Evolutionary conservation across 92 coral and sea anemone species (phyloP).

Genomic region (Siderastrea radians): DNA sequence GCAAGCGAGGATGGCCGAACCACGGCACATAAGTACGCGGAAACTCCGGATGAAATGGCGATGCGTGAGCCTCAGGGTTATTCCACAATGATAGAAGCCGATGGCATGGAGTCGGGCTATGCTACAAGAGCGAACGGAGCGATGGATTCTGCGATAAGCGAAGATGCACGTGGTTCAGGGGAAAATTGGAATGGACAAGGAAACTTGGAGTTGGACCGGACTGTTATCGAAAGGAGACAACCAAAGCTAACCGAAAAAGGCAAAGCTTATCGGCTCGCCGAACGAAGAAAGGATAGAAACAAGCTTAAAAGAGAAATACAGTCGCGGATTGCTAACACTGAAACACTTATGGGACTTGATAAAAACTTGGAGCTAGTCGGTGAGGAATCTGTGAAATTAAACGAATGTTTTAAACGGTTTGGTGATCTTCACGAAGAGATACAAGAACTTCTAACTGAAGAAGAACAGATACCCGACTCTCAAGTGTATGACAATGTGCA

Average conservation of each 20-base stretch:
- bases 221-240: constrained; percentile 26
- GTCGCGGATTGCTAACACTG: constrained; percentile 42
- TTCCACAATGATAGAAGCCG: too few relatives aligned
- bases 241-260: constrained; percentile 54
- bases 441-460: constrained; percentile 42
- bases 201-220: background rate
- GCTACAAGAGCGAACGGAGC: too few relatives aligned
- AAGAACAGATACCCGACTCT: too few relatives aligned
- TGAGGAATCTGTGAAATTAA: constrained; percentile 33
- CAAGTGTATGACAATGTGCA: too few relatives aligned
- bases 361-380: constrained; percentile 34
- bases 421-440: constrained; percentile 58
- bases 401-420: constrained; percentile 45
- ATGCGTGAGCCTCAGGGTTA: too few relatives aligned
- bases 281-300: constrained; percentile 39
- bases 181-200: constrained; percentile 9
- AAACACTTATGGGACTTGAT: constrained; percentile 50
- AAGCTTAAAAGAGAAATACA: constrained; percentile 47
- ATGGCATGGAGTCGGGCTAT: too few relatives aligned
- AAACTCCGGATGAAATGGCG: too few relatives aligned
- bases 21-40: too few relatives aligned
- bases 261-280: constrained; percentile 41
- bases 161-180: background rate
- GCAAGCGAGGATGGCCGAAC: too few relatives aligned
- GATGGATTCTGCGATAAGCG: too few relatives aligned